Evolutionary conservation across 1,140 invertebrate species (phyloP), one percentile per base, ranked within the genome.

Genomic region (Drosophila setifemur): DNA sequence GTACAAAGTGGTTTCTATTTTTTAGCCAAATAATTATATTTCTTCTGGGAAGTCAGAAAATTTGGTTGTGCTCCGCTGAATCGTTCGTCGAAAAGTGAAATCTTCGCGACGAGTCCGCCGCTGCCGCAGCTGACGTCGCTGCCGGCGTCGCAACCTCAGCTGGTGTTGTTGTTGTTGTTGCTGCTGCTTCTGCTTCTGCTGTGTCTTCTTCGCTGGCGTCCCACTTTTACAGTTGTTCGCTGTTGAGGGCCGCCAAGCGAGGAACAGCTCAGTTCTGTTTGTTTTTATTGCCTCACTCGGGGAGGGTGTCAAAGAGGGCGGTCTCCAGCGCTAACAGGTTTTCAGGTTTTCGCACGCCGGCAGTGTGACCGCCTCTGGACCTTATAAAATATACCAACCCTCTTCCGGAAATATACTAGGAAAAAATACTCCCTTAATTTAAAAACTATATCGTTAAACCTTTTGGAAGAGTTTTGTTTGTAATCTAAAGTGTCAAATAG

Each of bases 171-270:
- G n/a, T 11, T 40, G 26, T 16, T 42, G 39, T 25, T 49, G 26
- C 29, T 21, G 29, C 8, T 68, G 33, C 16, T 14, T 21, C 43
- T 74, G n/a, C n/a, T n/a, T n/a, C n/a, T n/a, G n/a, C n/a, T n/a
- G n/a, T n/a, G n/a, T 50, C 64, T 68, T 78, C 74, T 78, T 66
- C 50, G 40, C 39, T 71, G 52, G 33, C 74, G 79, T 47, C 79
- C 81, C 81, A 85, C 79, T 85, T 85, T 85, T 85, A 67, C 75
- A 75, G 55, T 71, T 79, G 74, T 55, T 72, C 49, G 53, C 55
- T 53, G 40, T 12, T 33, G 58, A 28, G 23, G 57, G 78, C 69
- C 68, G 37, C 68, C 73, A 70, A 58, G 55, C 45, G 11, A 33
- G 14, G 31, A n/a, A 12, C 31, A n/a, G 31, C 31, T 35, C 31